Percentiles rank a stretch among this genome's conserved stretches.
Conservation (phyloP, 1,140 invertebrate species). For the Drosophila fuyamai region DNA sequence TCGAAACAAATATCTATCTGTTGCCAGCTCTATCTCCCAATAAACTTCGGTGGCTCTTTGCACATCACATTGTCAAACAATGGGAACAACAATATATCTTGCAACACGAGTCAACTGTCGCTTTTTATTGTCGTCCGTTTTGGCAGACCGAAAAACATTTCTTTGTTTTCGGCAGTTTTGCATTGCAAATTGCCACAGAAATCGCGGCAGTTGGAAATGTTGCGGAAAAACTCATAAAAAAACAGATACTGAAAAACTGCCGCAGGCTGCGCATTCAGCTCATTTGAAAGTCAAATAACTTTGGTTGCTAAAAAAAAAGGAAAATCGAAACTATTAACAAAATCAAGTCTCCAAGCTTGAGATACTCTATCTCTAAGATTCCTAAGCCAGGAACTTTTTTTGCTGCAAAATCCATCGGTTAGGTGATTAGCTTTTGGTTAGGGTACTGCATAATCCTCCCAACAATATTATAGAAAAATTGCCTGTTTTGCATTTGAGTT, state of each 20-base stretch:
- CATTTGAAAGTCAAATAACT: conserved; percentile 82
- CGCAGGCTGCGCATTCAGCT: conserved; percentile 50
- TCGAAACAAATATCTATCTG: neutral
- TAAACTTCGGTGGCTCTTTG: conserved; percentile 24
- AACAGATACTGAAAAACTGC: conserved; percentile 43
- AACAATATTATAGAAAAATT: conserved; percentile 53
- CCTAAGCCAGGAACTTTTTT: neutral
- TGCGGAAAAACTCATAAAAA: conserved; percentile 83
- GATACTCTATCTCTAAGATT: conserved; percentile 40
- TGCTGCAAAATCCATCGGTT: neutral
- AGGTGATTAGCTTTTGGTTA: conserved; percentile 6
- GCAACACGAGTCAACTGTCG: conserved; percentile 83
- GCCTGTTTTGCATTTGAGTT: conserved; percentile 74
- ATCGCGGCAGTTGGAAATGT: conserved; percentile 78
- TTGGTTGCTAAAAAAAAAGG: conserved; percentile 36
- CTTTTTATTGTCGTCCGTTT: conserved; percentile 80
- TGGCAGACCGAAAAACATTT: conserved; percentile 66
- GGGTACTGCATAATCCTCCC: conserved; percentile 30
- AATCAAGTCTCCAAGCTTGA: conserved; percentile 30
- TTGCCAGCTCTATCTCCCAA: neutral
- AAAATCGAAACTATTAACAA: conserved; percentile 67
- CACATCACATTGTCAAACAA: conserved; percentile 43
- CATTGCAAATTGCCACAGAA: conserved; percentile 81
- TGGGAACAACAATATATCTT: conserved; percentile 76
- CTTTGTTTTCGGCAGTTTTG: conserved; percentile 81